Evolutionary conservation across 2,113 vertebrate species (phyloP), one percentile per base, ranked within the genome.

Genomic region (Hymenochirus boettgeri): DNA sequence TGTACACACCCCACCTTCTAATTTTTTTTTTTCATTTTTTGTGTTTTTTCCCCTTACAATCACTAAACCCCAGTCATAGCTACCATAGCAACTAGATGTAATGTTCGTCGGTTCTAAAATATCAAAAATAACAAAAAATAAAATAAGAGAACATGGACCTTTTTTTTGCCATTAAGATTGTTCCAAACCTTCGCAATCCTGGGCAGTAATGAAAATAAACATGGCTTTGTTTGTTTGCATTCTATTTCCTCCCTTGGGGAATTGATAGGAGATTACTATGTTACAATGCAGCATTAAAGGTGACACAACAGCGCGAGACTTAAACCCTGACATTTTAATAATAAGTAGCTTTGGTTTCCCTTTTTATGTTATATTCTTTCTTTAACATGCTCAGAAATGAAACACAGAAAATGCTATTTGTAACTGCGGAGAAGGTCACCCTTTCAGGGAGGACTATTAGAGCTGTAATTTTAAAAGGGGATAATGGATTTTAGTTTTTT

Each of bases 61-160:
- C 82, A 85, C 84, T 89, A 89, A 88, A 82, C 85, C 39, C 83
- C 83, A 86, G 86, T 90, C 87, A 89, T 1, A 72, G 88, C 83
- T 90, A 83, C 86, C 83, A 90, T 90, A 84, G 85, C 78, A 89
- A 90, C 88, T 81, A 77, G 75, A 89, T 85, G 81, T 83, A 88
- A 83, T 89, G 83, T 80, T 82, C 83, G 83, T 27, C 76, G 78
- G 83, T 4, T 72, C 83, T 86, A 84, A 89, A 90, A 85, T 90
- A 90, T 88, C 82, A 87, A 85, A 89, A 90, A 90, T 87, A 90
- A 87, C 82, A 84, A 86, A 86, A 87, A 21, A 48, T 22, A 48
- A 87, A 87, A 86, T 85, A 85, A 82, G 84, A 88, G 86, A 80
- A 83, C 72, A 12, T 7, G 9, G 21, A 35, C 50, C 29, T 25